A percentile compares a stretch with the other conserved stretches of the same genome.
Evolutionary conservation across 2,797 vertebrate species (phyloP).

Genomic region (Gastrophryne carolinensis): DNA sequence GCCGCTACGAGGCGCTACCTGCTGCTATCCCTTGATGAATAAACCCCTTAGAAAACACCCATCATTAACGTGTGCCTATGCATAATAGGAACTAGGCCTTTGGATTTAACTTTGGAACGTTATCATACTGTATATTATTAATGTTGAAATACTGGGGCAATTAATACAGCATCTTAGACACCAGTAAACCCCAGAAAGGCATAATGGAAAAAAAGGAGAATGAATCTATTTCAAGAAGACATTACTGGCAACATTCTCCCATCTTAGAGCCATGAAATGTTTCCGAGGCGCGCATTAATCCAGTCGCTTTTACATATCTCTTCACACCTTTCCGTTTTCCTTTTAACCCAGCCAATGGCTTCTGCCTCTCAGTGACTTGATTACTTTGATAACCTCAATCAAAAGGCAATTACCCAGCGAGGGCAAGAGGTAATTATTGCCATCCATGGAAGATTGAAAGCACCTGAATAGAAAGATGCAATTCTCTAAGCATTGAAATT

Average conservation of each 20-base stretch:
- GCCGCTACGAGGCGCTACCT: too few species aligned
- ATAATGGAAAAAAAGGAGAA: background rate
- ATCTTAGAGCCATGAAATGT: slow-evolving; percentile 25
- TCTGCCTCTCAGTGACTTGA: slow-evolving; percentile 81
- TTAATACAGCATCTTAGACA: background rate
- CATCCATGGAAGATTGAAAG: slow-evolving; percentile 76
- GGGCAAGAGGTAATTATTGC: slow-evolving; percentile 85
- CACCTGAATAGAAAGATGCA: slow-evolving; percentile 83
- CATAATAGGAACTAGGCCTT: too few species aligned
- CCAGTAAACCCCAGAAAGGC: background rate
- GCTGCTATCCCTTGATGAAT: too few species aligned
- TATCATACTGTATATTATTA: background rate
- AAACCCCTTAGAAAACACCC: too few species aligned
- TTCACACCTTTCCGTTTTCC: slow-evolving; percentile 60
- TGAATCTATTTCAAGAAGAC: background rate
- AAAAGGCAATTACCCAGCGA: slow-evolving; percentile 91
- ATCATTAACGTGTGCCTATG: too few species aligned
- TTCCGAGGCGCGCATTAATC: slow-evolving; percentile 53
- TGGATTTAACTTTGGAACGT: too few species aligned
- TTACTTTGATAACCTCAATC: slow-evolving; percentile 97
- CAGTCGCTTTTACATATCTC: slow-evolving; percentile 54
- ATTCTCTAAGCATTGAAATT: slow-evolving; percentile 74
- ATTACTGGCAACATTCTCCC: background rate
- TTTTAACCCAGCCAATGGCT: slow-evolving; percentile 64
- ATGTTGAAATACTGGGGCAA: background rate